Conservation (phyloP, 2,797 vertebrate species). For the Brachymystax lenok region DNA sequence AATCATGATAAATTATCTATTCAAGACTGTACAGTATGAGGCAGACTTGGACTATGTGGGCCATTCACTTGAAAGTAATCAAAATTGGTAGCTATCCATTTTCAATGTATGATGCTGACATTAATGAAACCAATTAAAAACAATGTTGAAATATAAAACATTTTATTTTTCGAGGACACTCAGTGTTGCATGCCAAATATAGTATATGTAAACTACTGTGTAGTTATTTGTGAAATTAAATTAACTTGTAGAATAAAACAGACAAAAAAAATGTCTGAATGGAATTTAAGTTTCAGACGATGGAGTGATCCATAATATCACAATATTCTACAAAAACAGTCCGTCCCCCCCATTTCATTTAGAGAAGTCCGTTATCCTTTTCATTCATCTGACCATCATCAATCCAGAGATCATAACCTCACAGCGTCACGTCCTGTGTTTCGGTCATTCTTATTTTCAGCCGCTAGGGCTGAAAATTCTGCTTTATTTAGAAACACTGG, state of each 20-base stretch:
- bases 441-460: neutral
- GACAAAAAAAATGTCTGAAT: constrained; percentile 41
- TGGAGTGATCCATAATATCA: neutral
- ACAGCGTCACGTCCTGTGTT: neutral
- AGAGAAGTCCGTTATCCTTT: neutral
- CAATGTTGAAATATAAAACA: constrained; percentile 20
- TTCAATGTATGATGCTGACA: neutral
- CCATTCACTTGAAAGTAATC: neutral
- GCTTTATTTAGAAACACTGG: neutral
- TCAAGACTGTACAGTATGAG: neutral
- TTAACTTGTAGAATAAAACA: constrained; percentile 40
- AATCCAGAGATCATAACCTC: neutral
- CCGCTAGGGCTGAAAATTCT: constrained; percentile 36
- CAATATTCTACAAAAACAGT: neutral
- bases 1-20: neutral
- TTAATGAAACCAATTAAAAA: neutral
- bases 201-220: constrained; percentile 24
- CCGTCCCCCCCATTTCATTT: neutral
- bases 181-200: constrained; percentile 42
- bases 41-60: neutral
- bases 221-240: constrained; percentile 66
- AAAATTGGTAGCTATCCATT: neutral
- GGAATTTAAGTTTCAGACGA: neutral
- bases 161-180: constrained; percentile 46
- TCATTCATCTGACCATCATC: neutral